Conservation (phyloP, 1,140 invertebrate genomes). For the Trinorchestia longiramus region DNA sequence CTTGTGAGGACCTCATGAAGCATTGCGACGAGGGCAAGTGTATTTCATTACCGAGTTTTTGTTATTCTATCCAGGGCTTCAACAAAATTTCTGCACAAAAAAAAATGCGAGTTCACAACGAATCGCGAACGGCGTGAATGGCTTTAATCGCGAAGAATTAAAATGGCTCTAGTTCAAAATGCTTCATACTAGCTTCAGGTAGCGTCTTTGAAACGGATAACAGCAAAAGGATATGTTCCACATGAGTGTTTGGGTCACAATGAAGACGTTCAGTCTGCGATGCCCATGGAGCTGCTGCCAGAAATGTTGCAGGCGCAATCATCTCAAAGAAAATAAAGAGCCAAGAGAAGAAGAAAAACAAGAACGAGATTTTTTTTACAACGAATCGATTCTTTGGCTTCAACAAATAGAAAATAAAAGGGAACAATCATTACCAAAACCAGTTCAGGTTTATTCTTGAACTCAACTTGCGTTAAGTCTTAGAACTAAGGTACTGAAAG, state of each 20-base stretch:
- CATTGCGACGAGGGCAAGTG: neutral
- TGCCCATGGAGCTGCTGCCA: too few relatives aligned
- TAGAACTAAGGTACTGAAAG: neutral
- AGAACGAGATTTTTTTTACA: neutral
- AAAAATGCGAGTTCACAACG: neutral
- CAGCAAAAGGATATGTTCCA: too few relatives aligned
- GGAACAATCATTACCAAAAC: neutral
- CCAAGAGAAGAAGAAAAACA: neutral
- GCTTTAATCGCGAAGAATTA: neutral
- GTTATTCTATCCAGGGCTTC: neutral
- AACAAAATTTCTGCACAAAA: neutral
- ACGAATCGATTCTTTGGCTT: neutral
- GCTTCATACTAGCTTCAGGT: neutral
- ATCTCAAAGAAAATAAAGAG: too few relatives aligned
- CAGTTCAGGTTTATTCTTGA: neutral
- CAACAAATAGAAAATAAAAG: neutral
- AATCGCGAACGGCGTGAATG: too few relatives aligned
- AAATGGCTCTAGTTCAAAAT: neutral
- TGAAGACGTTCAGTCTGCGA: too few relatives aligned
- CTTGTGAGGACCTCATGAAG: neutral
- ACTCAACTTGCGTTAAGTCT: neutral
- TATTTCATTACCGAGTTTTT: neutral
- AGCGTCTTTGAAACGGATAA: neutral
- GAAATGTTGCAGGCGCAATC: too few relatives aligned
- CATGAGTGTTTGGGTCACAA: too few relatives aligned